Evolutionary conservation across 2,113 vertebrate genomes (phyloP), one percentile per base, ranked within the genome.

Genomic region (Hirundichthys speculiger): DNA sequence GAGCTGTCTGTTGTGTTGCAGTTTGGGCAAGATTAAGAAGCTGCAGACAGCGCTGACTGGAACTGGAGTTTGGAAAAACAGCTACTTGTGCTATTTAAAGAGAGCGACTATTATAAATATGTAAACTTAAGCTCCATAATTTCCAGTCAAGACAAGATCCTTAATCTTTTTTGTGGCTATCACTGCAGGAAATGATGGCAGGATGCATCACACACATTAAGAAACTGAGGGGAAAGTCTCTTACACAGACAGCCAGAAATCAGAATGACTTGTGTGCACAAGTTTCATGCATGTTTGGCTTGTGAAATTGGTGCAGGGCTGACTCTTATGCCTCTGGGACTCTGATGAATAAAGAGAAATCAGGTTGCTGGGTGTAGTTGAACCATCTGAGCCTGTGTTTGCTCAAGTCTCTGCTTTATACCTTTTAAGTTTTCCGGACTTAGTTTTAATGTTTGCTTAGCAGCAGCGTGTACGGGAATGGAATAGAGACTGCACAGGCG

Each of bases 11-110:
- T 83, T 57, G 62, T 68, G 77, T 65, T 65, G 73, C 69, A 67
- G 72, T 85, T 85, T 84, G 81, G 61, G 58, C 42, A 43, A 72
- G 86, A 87, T 85, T 79, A 80, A 48, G 53, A 79, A 27, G 21
- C 45, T 41, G 67, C 53, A 63, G 45, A 67, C 59, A 42, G 21
- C 48, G 45, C n/a, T 75, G 57, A 27, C 52, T 47, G 25, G 46
- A 61, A 49, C 54, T 49, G 50, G 42, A 67, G 21, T 67, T 51
- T 54, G 16, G 25, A 34, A 22, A 53, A 45, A 7, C 55, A 49
- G 38, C 22, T 15, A 50, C 15, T 60, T 40, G 1, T 34, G 7
- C 34, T 45, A 21, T 45, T 73, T 21, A 72, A 76, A 56, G 54
- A 62, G 50, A 63, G 14, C 13, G 16, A 4, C 27, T 18, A 53